Conservation (phyloP, 2,113 vertebrate species). For the Entelurus aequoreus region DNA sequence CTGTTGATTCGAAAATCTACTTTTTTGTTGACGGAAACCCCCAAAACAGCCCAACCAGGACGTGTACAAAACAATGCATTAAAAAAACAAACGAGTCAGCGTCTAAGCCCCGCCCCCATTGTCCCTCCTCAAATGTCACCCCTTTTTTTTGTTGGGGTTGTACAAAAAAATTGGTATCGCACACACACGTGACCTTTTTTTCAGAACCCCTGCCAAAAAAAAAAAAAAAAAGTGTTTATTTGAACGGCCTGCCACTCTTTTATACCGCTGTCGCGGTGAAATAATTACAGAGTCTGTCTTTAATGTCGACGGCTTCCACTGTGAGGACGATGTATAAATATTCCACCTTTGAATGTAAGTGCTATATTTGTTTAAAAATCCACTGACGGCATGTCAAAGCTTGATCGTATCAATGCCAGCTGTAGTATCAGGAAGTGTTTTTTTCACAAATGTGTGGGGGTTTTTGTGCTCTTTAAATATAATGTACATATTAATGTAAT, state of each 20-base stretch:
- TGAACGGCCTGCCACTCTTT: conserved; percentile 55
- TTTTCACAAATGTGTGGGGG: too few species aligned
- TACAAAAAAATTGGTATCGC: too few species aligned
- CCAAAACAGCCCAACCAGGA: neutral
- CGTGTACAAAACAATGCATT: neutral
- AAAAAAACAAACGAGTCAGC: conserved; percentile 5
- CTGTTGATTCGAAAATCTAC: too few species aligned
- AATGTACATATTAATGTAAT: too few species aligned
- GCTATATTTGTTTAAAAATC: neutral
- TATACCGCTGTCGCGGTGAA: conserved; percentile 41
- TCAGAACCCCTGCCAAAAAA: conserved; percentile 38
- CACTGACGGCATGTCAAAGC: neutral
- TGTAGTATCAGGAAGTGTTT: too few species aligned
- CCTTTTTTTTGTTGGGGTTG: too few species aligned
- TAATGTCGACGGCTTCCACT: conserved; percentile 21
- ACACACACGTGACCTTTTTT: conserved; percentile 24
- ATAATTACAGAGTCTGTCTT: conserved; percentile 50
- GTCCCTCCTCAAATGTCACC: conserved; percentile 53
- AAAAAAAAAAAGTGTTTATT: conserved; percentile 57
- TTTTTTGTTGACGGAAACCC: neutral
- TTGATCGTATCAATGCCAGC: too few species aligned
- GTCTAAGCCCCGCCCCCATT: conserved; percentile 31
- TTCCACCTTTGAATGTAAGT: too few species aligned
- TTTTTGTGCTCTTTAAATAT: too few species aligned
- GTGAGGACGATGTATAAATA: conserved; percentile 30